Base-by-base conservation (phyloP, 2,888 invertebrate species). In the Chouioia cunea region DNA sequence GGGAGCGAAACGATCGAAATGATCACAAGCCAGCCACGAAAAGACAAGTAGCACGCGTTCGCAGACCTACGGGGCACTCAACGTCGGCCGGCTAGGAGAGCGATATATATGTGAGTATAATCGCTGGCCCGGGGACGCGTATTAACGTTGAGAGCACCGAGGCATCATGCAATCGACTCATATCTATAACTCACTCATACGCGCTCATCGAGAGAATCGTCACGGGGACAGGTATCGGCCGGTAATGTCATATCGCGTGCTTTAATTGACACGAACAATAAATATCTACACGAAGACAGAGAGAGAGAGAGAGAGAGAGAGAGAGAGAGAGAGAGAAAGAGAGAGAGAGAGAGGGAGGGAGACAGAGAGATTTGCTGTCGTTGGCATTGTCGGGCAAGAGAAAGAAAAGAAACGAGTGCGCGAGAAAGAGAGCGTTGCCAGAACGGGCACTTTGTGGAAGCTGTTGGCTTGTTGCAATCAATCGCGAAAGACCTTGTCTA, bases 261-360 rank as follows among this genome's bases (percentile, higher is more conserved):
- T 79, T 77, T 83, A 84, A 83, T 83, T 82, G 83, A 84, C 84
- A 81, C 81, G 81, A 80, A 79, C 75, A 79, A 79, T 79, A 50
- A 50, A 60, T 60, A 60, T 59, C 46, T 53, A 43, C 50, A 53
- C 18, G 23, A 36, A 36, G 36, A 36, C 36, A 36, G n/a, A n/a
- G n/a, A 36, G 36, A 36, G 36, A 36, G 36, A 36, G 36, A 10
- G 36, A 36, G 27, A 27, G 4, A 27, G 27, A 27, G 6, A 56
- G 20, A 16, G 56, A 20, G 36, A 56, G 36, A 36, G 12, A 36
- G 6, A 36, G 36, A 36, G 36, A 12, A 1, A 6, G 36, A 36
- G 36, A 36, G 36, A 3, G 36, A 10, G 6, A 10, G 27, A 27
- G 27, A 27, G 6, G 3, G 27, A 2, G 3, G 6, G 27, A 27